Conservation (phyloP, 2,797 vertebrate species). For the Enteromius argenteus region DNA sequence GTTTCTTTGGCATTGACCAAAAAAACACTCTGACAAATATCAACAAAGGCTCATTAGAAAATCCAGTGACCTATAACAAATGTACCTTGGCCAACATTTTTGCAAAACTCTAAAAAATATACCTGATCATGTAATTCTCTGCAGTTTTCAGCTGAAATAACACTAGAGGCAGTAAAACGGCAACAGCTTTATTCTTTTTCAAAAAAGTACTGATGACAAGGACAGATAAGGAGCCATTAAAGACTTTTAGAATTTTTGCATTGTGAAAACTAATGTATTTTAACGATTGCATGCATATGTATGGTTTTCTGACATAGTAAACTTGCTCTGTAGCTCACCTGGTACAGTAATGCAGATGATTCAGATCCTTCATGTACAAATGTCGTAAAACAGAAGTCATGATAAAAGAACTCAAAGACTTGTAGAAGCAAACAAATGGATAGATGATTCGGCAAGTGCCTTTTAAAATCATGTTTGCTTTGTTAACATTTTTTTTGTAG, state of each 20-base stretch:
- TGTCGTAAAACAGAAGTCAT: background rate
- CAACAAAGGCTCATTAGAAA: background rate
- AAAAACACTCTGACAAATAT: background rate
- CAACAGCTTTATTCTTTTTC: background rate
- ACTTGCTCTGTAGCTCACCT: background rate
- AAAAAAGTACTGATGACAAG: background rate
- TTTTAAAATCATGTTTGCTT: background rate
- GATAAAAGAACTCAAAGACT: background rate
- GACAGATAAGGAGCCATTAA: background rate
- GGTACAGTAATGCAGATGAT: background rate
- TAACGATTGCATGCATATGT: background rate
- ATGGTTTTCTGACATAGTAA: background rate
- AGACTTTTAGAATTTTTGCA: background rate
- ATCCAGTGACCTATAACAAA: background rate
- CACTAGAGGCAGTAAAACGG: background rate
- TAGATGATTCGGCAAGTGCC: background rate
- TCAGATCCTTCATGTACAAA: background rate
- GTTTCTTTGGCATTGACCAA: background rate
- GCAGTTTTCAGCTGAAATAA: background rate
- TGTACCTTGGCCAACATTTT: background rate
- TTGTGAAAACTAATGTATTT: background rate
- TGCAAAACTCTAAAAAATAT: background rate
- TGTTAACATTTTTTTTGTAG: background rate
- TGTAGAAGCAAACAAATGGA: background rate
- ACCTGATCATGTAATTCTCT: too few relatives aligned